phyloP scores from a whole-genome alignment of 92 coral and sea anemone species.

The Isaurus tuberculatus region DNA sequence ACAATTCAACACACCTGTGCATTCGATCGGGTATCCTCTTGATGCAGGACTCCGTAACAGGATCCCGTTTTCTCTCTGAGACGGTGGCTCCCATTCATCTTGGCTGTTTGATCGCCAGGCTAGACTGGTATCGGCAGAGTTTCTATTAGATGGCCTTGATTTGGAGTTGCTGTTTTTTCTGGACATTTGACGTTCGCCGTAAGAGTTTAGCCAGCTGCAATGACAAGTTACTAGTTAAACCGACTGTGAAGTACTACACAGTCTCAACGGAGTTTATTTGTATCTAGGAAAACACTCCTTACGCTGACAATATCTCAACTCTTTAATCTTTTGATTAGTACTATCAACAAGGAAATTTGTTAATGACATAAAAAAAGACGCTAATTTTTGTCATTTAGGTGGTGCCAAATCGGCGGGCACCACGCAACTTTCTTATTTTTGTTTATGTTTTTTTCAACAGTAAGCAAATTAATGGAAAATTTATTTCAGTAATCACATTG shows the following conservation, averaged over 20 bases:
- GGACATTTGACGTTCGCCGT: neutral
- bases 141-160: neutral
- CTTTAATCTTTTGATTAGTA: too few relatives aligned
- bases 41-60: constrained; percentile 75
- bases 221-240: too few relatives aligned
- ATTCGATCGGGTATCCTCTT: constrained; percentile 69
- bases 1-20: constrained; percentile 56
- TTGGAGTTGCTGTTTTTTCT: neutral
- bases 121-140: neutral
- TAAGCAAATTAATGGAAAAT: too few relatives aligned
- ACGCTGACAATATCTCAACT: too few relatives aligned
- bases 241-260: too few relatives aligned
- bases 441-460: too few relatives aligned
- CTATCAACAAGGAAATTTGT: too few relatives aligned
- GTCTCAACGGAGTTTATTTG: too few relatives aligned
- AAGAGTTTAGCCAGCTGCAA: neutral
- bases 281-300: too few relatives aligned
- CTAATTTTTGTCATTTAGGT: neutral
- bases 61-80: constrained; percentile 30
- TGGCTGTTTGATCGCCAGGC: constrained; percentile 8
- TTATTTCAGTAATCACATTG: too few relatives aligned
- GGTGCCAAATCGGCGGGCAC: neutral
- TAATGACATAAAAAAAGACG: neutral
- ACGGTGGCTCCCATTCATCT: constrained; percentile 2
- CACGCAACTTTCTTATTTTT: too few relatives aligned